Evolutionary conservation across 2,888 invertebrate genomes (phyloP), one percentile per base, ranked within the genome.

Genomic region (Spisula solida): DNA sequence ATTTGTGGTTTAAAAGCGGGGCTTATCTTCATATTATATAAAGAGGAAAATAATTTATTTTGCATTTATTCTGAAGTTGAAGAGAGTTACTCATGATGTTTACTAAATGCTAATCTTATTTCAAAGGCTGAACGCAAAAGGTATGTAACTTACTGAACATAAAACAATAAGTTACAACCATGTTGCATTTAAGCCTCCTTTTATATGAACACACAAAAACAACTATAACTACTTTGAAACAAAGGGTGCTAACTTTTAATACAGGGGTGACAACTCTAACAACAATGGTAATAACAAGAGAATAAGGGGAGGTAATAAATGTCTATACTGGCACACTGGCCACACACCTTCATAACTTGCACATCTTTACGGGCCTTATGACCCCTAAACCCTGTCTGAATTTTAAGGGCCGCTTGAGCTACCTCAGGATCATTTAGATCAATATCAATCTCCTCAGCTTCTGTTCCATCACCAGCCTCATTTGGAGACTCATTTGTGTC

Each of bases 381-480:
- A 66, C 96, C 96, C 88, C 94, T 94, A 92, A 95, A 96, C n/a
- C 94, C 93, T 55, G 96, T 94, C 92, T 96, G 96, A 90, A 96
- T 96, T 92, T 95, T 96, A 14, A 94, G 84, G 18, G 96, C 96
- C 25, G 96, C 96, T 88, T 94, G 93, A 84, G 94, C 93, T 20
- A 96, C 95, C 66, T 96, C 96, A 10, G 96, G 96, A 84, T 96
- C 96, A 84, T 92, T 93, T 47, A 96, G 93, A 90, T 96, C 96
- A 91, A 96, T 95, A 92, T 96, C 92, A 88, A 94, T 94, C 81
- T 94, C 93, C 41, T 92, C 89, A 16, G 86, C 78, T 18, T 82
- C 82, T n/a, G 79, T 84, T 41, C n/a, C 82, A 25, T 83, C 70
- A 18, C 8, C 56, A 81, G 81, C 47, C 81, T 81, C 81, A 51